Conservation (phyloP, 2,797 vertebrate genomes). For the Gila robusta region DNA sequence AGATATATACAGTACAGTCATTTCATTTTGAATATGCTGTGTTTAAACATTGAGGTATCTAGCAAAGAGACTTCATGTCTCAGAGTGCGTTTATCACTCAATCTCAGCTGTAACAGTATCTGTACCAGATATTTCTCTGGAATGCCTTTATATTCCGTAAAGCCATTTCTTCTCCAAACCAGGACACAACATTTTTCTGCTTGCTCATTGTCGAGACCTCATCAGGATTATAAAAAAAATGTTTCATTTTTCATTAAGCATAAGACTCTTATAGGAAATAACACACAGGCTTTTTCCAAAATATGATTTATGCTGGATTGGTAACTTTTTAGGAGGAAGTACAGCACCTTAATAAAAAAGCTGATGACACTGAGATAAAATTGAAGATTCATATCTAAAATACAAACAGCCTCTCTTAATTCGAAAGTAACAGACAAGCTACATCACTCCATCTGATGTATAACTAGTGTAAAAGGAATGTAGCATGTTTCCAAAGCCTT, state of each 20-base stretch:
- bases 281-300: not conserved
- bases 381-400: not conserved
- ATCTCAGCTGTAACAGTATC: slow-evolving; percentile 44
- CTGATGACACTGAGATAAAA: slow-evolving; percentile 1
- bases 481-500: slow-evolving; percentile 50
- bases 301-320: not conserved
- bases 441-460: slow-evolving; percentile 31
- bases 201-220: slow-evolving; percentile 9
- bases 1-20: slow-evolving; percentile 17
- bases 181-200: slow-evolving; percentile 15
- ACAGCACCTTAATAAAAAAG: not conserved
- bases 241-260: not conserved
- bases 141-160: slow-evolving; percentile 42
- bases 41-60: slow-evolving; percentile 30
- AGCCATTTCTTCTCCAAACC: slow-evolving; percentile 41
- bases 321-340: not conserved
- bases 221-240: not conserved
- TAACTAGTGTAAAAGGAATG: slow-evolving; percentile 29
- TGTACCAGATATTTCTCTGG: slow-evolving; percentile 42
- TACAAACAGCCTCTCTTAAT: not conserved
- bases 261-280: not conserved
- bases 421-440: not conserved
- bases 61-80: slow-evolving; percentile 25
- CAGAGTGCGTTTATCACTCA: slow-evolving; percentile 34
- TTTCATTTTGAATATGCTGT: slow-evolving; percentile 28